A percentile compares a stretch with the other conserved stretches of the same genome.
Evolutionary conservation across 2,797 vertebrate species (phyloP).

Genomic region (Anabas testudineus): DNA sequence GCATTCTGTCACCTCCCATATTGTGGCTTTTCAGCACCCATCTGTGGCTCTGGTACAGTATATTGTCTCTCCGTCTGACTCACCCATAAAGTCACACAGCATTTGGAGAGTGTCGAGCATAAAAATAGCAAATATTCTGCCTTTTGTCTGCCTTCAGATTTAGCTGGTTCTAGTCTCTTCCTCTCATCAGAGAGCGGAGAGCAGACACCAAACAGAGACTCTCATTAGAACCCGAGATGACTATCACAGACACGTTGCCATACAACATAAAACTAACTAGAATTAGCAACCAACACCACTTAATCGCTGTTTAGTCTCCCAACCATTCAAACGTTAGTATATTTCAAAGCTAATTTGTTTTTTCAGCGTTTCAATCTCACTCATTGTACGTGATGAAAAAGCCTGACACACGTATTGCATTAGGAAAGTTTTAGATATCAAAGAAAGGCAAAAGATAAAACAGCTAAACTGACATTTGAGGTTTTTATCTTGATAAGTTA

Average conservation of each 20-base stretch:
- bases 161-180: conserved; percentile 44
- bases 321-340: conserved; percentile 19
- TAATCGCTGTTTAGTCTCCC: conserved; percentile 75
- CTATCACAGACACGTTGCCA: conserved; percentile 80
- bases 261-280: conserved; percentile 84
- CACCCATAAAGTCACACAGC: conserved; percentile 5
- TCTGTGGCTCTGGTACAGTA: conserved; percentile 26
- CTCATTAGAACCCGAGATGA: conserved; percentile 84
- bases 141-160: conserved; percentile 40
- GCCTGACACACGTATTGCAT: conserved; percentile 30
- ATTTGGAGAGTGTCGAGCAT: conserved; percentile 32
- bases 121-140: conserved; percentile 49
- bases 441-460: conserved; percentile 84
- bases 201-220: conserved; percentile 77
- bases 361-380: background rate
- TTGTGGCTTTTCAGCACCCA: conserved; percentile 30
- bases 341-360: conserved; percentile 28
- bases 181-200: conserved; percentile 66
- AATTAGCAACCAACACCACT: conserved; percentile 80
- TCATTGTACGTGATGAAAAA: conserved; percentile 30
- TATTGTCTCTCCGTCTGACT: conserved; percentile 28
- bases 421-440: conserved; percentile 82
- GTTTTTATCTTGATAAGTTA: conserved; percentile 89
- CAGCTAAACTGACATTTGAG: conserved; percentile 90
- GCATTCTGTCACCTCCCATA: conserved; percentile 34